These are phyloP conservation scores for Endomychus coccineus DNA, from an alignment of 2,888 invertebrate species.

Conservation along the genomic window DNA sequence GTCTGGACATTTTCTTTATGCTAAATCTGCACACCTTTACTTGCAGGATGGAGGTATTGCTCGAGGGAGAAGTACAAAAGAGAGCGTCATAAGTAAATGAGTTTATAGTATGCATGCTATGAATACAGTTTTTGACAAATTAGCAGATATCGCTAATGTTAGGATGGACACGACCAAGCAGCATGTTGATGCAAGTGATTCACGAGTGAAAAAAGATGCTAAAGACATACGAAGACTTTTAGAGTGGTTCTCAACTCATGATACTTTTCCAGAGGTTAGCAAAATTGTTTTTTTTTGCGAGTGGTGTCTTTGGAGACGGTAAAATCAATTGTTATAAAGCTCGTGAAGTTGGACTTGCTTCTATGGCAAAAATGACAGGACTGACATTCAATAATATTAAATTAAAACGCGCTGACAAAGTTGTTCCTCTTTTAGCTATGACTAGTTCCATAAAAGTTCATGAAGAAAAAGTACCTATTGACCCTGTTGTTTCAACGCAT, in stretches of 20 bases:
- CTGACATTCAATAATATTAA: constrained; percentile 27
- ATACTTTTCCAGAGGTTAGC: constrained; percentile 28
- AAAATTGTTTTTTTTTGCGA: constrained; percentile 22
- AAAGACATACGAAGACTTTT: constrained; percentile 25
- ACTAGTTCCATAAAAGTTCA: constrained; percentile 31
- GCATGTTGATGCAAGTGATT: constrained; percentile 38
- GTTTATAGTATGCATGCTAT: constrained; percentile 25
- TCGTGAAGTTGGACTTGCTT: constrained; percentile 29
- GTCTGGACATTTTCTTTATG: constrained; percentile 28
- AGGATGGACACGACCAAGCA: constrained; percentile 29
- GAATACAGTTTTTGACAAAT: constrained; percentile 30
- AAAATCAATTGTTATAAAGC: constrained; percentile 27
- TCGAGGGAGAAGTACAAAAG: constrained; percentile 8
- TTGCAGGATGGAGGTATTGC: constrained; percentile 15
- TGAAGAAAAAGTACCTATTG: constrained; percentile 25
- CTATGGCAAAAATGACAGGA: constrained; percentile 30
- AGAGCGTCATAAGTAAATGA: constrained; percentile 8
- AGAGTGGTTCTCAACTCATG: constrained; percentile 32
- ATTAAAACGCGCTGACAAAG: constrained; percentile 33
- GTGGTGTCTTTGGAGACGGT: constrained; percentile 21
- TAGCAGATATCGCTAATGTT: constrained; percentile 22
- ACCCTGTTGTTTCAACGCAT: constrained; percentile 9
- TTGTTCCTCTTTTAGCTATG: constrained; percentile 32
- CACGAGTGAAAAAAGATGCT: constrained; percentile 31
- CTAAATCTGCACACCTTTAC: constrained; percentile 32